Evolutionary conservation across 64 coral and sea anemone species (phyloP).

Genomic region (Actinia tenebrosa): DNA sequence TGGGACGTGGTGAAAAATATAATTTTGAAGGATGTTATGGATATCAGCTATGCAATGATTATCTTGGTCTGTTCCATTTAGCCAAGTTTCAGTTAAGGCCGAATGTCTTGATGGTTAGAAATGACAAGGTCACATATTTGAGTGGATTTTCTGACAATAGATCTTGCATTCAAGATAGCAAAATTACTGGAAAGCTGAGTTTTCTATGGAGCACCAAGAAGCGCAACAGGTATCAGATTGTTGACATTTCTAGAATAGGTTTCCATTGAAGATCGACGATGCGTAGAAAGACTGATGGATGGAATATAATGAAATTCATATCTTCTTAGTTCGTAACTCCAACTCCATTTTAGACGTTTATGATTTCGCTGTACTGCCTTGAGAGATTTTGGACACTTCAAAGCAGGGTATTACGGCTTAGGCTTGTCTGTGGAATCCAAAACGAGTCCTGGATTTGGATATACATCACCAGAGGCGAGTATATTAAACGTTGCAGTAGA

Average conservation of each 20-base stretch:
- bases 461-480: background rate
- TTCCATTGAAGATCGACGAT: background rate
- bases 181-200: no score
- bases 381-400: background rate
- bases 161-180: no score
- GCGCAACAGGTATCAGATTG: no score
- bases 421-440: background rate
- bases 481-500: no score
- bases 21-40: slow-evolving; percentile 21
- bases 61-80: slow-evolving; percentile 15
- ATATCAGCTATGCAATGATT: slow-evolving; percentile 41
- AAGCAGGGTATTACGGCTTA: background rate
- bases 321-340: background rate
- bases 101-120: slow-evolving; percentile 3
- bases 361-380: background rate
- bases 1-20: slow-evolving; percentile 1
- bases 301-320: background rate
- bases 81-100: slow-evolving; percentile 11
- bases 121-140: slow-evolving; percentile 16
- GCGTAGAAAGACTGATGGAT: background rate
- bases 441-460: background rate
- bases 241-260: no score
- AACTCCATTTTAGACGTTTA: background rate
- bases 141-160: background rate
- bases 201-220: no score